Percentiles rank a stretch among this genome's conserved stretches.
Conservation (phyloP, 2,113 vertebrate genomes). For the Sinocyclocheilus anophthalmus region DNA sequence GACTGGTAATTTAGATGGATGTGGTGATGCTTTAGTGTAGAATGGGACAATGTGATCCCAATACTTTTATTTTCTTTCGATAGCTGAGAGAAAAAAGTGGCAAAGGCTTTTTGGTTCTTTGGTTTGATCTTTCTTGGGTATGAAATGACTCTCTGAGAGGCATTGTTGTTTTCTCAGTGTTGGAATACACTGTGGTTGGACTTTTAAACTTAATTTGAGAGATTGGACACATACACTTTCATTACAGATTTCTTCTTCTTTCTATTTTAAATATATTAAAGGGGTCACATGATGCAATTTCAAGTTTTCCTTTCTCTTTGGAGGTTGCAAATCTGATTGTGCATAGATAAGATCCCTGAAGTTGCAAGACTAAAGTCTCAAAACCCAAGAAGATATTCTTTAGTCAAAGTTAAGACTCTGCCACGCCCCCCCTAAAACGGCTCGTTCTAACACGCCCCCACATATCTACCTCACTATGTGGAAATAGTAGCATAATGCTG, state of each 20-base stretch:
- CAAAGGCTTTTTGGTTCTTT: background rate
- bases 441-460: too few relatives aligned
- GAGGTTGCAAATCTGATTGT: too few relatives aligned
- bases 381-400: too few relatives aligned
- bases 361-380: too few relatives aligned
- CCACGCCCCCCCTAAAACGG: too few relatives aligned
- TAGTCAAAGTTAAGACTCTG: too few relatives aligned
- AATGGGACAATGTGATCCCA: constrained; percentile 33
- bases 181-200: background rate
- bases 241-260: background rate
- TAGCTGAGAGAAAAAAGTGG: constrained; percentile 8
- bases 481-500: too few relatives aligned
- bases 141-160: constrained; percentile 17
- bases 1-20: constrained; percentile 33
- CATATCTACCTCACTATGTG: too few relatives aligned
- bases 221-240: background rate
- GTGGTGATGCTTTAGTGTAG: constrained; percentile 26
- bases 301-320: too few relatives aligned
- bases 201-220: background rate
- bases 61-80: constrained; percentile 1
- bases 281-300: too few relatives aligned
- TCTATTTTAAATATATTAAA: background rate
- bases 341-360: too few relatives aligned
- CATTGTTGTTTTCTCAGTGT: constrained; percentile 31
- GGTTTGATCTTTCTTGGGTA: background rate